Evolutionary conservation across 1,140 invertebrate genomes (phyloP).

Genomic region (Doryteuthis pealeii): DNA sequence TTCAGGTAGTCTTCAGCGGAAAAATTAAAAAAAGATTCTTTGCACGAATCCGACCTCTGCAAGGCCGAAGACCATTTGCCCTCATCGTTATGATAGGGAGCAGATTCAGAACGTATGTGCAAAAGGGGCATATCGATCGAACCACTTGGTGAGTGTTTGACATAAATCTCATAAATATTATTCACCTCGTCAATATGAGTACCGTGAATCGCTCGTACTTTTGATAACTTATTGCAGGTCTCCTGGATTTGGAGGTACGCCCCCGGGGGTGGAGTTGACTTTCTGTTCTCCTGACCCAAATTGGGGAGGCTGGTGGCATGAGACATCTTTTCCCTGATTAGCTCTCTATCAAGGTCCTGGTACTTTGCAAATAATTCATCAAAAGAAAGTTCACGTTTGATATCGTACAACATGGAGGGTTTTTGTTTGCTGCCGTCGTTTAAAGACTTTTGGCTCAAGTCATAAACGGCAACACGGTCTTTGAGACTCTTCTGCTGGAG

Average conservation of each 20-base stretch:
- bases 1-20: background rate
- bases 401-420: too few species aligned
- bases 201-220: slow-evolving; percentile 34
- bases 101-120: background rate
- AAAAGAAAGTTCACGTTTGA: slow-evolving; percentile 22
- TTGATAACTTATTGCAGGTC: background rate
- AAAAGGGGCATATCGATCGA: background rate
- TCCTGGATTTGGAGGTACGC: too few species aligned
- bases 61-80: background rate
- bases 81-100: background rate
- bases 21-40: slow-evolving; percentile 34
- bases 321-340: too few species aligned
- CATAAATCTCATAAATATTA: slow-evolving; percentile 50
- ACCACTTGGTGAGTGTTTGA: slow-evolving; percentile 20
- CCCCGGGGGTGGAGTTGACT: too few species aligned
- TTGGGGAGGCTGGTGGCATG: too few species aligned
- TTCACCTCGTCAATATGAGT: slow-evolving; percentile 41
- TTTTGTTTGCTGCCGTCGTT: too few species aligned
- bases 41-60: slow-evolving; percentile 34
- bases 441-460: too few species aligned
- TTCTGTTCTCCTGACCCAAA: too few species aligned
- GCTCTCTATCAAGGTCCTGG: too few species aligned
- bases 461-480: background rate
- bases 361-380: slow-evolving; percentile 28
- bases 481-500: slow-evolving; percentile 17